These are phyloP conservation scores for Plecotus auritus DNA, from an alignment of 2,113 vertebrate species.

Conservation along the genomic window DNA sequence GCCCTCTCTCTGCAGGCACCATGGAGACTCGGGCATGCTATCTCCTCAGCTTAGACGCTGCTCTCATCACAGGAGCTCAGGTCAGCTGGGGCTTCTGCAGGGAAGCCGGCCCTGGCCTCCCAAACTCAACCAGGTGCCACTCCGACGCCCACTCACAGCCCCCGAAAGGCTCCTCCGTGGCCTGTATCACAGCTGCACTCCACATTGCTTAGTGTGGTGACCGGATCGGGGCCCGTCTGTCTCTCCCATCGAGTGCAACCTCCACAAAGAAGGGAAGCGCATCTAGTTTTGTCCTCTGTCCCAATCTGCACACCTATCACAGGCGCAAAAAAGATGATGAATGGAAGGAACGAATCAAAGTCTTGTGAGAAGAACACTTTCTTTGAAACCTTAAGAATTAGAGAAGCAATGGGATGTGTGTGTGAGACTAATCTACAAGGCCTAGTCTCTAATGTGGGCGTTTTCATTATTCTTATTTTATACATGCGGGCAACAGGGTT, in stretches of 20 bases:
- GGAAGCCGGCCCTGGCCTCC: neutral
- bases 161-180: fast-evolving
- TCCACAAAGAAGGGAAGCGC: neutral
- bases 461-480: neutral
- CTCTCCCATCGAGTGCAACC: neutral
- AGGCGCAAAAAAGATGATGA: neutral
- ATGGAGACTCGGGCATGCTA: fast-evolving
- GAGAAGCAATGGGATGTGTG: neutral
- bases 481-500: neutral
- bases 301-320: neutral
- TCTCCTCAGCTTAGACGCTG: neutral
- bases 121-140: neutral
- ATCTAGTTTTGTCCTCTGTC: neutral
- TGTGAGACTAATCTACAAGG: neutral
- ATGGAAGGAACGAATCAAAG: neutral
- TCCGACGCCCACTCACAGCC: neutral
- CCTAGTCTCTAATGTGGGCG: neutral
- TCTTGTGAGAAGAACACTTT: neutral
- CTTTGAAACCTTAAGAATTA: neutral
- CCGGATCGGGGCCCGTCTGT: neutral
- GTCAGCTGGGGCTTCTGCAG: neutral
- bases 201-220: neutral
- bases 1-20: neutral
- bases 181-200: fast-evolving
- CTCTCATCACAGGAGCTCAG: neutral